Percentiles rank a stretch among this genome's conserved stretches.
Evolutionary conservation across 64 coral and sea anemone species (phyloP).

Genomic region (Actinia equina): DNA sequence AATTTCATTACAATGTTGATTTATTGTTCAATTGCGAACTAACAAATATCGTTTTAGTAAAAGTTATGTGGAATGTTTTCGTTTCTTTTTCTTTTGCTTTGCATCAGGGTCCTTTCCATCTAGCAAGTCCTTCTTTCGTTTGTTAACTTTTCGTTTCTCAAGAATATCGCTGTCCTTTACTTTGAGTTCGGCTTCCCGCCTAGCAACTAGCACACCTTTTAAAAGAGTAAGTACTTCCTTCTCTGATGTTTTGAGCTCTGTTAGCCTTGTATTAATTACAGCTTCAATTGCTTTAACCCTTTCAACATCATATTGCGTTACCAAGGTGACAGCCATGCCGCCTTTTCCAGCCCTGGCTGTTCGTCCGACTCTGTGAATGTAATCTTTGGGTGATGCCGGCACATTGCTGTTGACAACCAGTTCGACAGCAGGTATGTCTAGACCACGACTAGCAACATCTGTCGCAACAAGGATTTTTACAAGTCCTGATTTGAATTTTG

Average conservation of each 20-base stretch:
- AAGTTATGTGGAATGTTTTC: neutral
- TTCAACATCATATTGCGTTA: constrained; percentile 97
- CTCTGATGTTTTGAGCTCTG: constrained; percentile 70
- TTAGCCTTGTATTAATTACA: constrained; percentile 72
- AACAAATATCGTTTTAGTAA: neutral
- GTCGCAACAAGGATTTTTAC: constrained; percentile 93
- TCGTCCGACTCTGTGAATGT: constrained; percentile 91
- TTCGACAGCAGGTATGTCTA: constrained; percentile 95
- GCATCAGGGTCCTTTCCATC: constrained; percentile 78
- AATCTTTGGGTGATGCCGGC: constrained; percentile 84
- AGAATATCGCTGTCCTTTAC: constrained; percentile 59
- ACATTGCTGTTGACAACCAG: constrained; percentile 97
- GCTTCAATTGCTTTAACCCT: constrained; percentile 65
- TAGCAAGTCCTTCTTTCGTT: constrained; percentile 69
- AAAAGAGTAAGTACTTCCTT: constrained; percentile 79
- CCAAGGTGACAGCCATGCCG: constrained; percentile 77
- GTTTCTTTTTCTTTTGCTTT: constrained; percentile 13
- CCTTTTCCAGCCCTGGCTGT: constrained; percentile 90
- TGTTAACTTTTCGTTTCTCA: constrained; percentile 81
- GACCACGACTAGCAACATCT: constrained; percentile 90
- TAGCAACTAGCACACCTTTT: constrained; percentile 82
- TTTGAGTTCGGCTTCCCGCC: constrained; percentile 67
- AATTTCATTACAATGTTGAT: too few relatives aligned
- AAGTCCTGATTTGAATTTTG: constrained; percentile 89
- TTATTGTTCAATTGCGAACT: neutral